phyloP scores from a whole-genome alignment of 2,113 vertebrate genomes.

The Accipiter cooperii region DNA sequence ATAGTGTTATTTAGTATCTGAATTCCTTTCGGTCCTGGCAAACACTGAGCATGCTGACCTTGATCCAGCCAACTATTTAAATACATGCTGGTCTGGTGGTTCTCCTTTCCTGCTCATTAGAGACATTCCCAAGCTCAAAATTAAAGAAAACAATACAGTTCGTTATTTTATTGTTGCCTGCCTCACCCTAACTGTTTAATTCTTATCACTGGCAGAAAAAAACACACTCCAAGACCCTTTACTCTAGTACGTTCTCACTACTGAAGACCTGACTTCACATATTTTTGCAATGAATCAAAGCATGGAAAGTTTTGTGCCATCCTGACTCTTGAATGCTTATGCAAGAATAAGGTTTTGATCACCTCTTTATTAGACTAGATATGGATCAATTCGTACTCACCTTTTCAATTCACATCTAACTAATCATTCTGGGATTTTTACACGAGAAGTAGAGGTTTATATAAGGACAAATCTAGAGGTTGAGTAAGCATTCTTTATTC shows the following conservation, averaged over 20 bases:
- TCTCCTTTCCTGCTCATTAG: not conserved
- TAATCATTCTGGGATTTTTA: not conserved
- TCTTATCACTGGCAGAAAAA: not conserved
- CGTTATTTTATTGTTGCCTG: not conserved
- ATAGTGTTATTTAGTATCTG: not conserved
- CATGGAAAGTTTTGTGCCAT: not conserved
- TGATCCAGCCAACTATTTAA: not conserved
- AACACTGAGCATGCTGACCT: accelerated
- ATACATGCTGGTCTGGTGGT: not conserved
- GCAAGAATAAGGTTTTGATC: not conserved
- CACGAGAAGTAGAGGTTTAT: not conserved
- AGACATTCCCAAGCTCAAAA: not conserved
- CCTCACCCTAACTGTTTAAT: not conserved
- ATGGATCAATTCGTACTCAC: not conserved
- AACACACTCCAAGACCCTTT: not conserved
- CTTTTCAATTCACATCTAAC: not conserved
- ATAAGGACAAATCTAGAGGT: not conserved
- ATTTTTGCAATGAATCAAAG: not conserved
- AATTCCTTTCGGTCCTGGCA: not conserved
- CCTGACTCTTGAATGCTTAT: not conserved
- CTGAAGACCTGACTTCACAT: not conserved
- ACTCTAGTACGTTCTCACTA: not conserved
- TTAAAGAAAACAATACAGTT: not conserved
- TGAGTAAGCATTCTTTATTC: not conserved
- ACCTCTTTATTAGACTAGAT: not conserved